These are phyloP conservation scores for Candoia aspera DNA, from an alignment of 2,113 vertebrate species.

Conservation along the genomic window DNA sequence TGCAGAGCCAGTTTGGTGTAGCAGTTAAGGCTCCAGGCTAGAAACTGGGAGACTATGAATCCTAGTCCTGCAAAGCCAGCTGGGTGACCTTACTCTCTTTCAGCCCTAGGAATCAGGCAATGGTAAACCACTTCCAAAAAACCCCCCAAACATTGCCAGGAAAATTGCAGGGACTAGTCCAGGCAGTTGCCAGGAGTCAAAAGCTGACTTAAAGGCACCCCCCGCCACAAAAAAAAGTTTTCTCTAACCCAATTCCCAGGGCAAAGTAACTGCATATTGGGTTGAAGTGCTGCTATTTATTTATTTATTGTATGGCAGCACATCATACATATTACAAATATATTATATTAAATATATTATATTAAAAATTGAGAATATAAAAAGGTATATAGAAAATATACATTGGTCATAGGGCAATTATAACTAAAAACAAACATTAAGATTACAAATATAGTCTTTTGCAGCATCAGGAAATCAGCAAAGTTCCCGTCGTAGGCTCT, in stretches of 20 bases:
- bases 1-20: neutral
- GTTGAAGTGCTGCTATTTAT: neutral
- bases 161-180: neutral
- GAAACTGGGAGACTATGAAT: neutral
- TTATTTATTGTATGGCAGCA: no score
- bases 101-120: neutral
- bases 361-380: no score
- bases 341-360: no score
- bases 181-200: neutral
- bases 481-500: no score
- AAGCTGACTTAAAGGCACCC: neutral
- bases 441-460: no score
- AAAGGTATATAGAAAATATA: no score
- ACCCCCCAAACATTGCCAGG: neutral
- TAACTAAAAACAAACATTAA: no score
- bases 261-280: neutral
- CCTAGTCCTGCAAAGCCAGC: neutral
- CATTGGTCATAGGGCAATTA: no score
- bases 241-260: neutral
- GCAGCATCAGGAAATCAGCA: no score
- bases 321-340: no score
- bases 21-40: neutral
- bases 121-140: neutral
- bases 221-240: neutral
- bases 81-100: neutral